Evolutionary conservation across 30 jellyfish, hydroid and myxozoan genomes (phyloP).

Genomic region (Nemopilema nomurai): DNA sequence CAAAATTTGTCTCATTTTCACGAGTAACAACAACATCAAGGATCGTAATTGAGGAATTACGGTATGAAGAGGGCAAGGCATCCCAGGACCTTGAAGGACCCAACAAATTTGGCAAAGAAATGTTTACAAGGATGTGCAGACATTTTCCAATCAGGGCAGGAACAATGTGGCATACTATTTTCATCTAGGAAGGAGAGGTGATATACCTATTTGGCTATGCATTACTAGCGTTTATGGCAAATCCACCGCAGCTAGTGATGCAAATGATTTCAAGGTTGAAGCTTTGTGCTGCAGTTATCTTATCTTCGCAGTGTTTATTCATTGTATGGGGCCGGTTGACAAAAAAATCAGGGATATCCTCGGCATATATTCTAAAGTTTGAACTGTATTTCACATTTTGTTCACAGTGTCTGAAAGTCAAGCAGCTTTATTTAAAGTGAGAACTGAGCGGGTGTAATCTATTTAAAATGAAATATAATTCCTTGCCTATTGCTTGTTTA

Average conservation of each 20-base stretch:
- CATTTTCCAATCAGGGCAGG: constrained; percentile 44
- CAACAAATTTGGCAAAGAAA: constrained; percentile 19
- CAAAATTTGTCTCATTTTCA: neutral
- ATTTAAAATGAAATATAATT: no score
- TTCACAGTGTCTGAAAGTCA: neutral
- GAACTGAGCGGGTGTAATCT: neutral
- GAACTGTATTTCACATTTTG: constrained; percentile 3
- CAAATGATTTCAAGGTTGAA: neutral
- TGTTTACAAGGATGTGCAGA: constrained; percentile 58
- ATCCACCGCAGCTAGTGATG: constrained; percentile 8
- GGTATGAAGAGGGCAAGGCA: constrained; percentile 21
- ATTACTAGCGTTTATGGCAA: neutral
- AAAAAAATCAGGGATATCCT: constrained; percentile 28
- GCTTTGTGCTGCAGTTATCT: constrained; percentile 11
- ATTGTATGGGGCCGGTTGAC: constrained; percentile 36
- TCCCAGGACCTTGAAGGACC: constrained; percentile 49
- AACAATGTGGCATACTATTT: constrained; percentile 39
- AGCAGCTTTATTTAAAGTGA: neutral
- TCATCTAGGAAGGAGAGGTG: constrained; percentile 18
- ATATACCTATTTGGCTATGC: neutral
- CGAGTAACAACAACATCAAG: constrained; percentile 5
- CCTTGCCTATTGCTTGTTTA: neutral
- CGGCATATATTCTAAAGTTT: constrained; percentile 18
- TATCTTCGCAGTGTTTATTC: constrained; percentile 25
- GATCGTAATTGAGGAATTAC: constrained; percentile 21